Base-by-base conservation (phyloP, 2,113 vertebrate species). In the Ondatra zibethicus region DNA sequence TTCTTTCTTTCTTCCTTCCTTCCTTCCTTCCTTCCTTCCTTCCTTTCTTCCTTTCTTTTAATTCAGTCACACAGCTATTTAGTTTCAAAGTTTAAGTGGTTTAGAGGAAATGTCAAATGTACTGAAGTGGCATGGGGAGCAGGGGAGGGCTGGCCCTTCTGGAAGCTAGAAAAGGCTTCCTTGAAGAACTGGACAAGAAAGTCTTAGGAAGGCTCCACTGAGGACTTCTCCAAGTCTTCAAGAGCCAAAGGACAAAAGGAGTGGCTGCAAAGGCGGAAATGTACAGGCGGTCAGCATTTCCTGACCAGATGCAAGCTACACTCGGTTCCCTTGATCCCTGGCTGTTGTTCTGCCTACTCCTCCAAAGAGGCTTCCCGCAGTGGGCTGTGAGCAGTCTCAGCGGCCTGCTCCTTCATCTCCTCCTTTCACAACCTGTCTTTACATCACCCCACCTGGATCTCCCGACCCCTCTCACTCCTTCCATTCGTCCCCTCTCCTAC, bases 401-500 rank as follows among this genome's bases (percentile, higher is more conserved):
- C 14, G 63, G 7, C 11, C 65, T 39, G 45, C 27, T 55, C 36
- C 29, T 33, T 61, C 29, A 33, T 42, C 33, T 25, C 52, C 65
- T 42, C n/a, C 42, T 66, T 33, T n/a, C 52, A 68, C n/a, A 5
- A 0, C n/a, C 78, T 73, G 21, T 39, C 42, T 29, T n/a, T 23
- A 16, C 80, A 50, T 58, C 65, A 2, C 63, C 13, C 66, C 12
- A 17, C 0, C 25, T n/a, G 42, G 33, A 70, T 52, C 50, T 73
- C 36, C 4, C 0, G 10, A 36, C 3, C 50, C 3, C 12, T 11
- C 73, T 6, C 63, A 39, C 0, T 0, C 4, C 14, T 0, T 0
- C 0, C 3, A 10, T 7, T 25, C 58, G 4, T 10, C 42, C 63
- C 39, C 63, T 45, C 63, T 66, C 78, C 27, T 72, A 8, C 42